A percentile compares a stretch with the other conserved stretches of the same genome.
These are phyloP conservation scores for Trichoplusia ni DNA, from an alignment of 1,140 invertebrate genomes.

Conservation along the genomic window DNA sequence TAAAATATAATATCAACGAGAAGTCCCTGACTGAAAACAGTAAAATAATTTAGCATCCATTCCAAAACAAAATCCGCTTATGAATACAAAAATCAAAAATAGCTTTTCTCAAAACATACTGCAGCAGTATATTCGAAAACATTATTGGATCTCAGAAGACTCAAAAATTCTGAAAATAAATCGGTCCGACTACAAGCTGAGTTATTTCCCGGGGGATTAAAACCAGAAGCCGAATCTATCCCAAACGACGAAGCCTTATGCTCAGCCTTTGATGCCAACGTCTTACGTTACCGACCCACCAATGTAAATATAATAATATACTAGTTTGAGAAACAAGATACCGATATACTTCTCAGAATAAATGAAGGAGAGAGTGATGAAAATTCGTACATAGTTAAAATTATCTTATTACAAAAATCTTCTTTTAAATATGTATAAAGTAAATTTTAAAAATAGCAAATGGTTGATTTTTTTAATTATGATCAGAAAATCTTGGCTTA, in stretches of 20 bases:
- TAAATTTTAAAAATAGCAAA: no score
- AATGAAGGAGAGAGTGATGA: neutral
- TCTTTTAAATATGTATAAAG: no score
- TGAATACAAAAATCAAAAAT: neutral
- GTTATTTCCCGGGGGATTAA: constrained; percentile 21
- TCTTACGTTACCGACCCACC: neutral
- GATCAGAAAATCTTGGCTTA: no score
- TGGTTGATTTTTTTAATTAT: no score
- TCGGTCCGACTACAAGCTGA: constrained; percentile 6
- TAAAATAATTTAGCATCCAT: no score
- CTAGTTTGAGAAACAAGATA: no score
- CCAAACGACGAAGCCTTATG: constrained; percentile 17
- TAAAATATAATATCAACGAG: no score
- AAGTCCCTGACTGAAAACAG: no score
- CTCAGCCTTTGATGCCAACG: neutral
- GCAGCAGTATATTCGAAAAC: constrained; percentile 2
- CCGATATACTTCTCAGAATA: neutral
- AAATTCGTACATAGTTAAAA: no score
- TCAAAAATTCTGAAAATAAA: constrained; percentile 19
- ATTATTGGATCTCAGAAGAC: constrained; percentile 17
- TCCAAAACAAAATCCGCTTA: no score
- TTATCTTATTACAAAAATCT: no score
- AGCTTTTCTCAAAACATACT: neutral
- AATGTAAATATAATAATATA: neutral
- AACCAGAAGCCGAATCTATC: neutral